Conservation (phyloP, 2,113 vertebrate genomes). For the Caranx melampygus region DNA sequence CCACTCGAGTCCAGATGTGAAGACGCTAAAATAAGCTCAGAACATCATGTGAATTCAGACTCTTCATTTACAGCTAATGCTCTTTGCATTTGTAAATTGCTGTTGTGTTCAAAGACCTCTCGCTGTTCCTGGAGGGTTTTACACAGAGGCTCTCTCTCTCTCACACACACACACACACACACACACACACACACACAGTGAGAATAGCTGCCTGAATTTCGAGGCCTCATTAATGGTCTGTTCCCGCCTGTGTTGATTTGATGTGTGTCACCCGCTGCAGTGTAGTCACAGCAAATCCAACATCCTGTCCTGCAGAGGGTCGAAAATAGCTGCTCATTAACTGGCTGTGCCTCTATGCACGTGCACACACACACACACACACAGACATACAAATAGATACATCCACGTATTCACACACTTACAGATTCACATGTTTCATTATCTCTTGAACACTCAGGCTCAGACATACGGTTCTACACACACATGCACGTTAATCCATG, state of each 20-base stretch:
- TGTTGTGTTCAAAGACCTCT: constrained; percentile 30
- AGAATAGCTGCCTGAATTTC: constrained; percentile 23
- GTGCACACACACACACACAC: background rate
- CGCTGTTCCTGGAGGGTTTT: constrained; percentile 22
- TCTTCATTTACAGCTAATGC: constrained; percentile 11
- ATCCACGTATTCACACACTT: background rate
- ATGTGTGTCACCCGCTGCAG: constrained; percentile 51
- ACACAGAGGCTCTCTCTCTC: background rate
- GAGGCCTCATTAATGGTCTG: constrained; percentile 58
- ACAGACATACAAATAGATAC: background rate
- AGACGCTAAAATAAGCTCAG: constrained; percentile 15
- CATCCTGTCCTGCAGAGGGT: constrained; percentile 60
- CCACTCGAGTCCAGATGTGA: background rate
- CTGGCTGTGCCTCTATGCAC: background rate
- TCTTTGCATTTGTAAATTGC: constrained; percentile 40
- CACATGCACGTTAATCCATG: background rate
- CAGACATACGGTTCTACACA: background rate
- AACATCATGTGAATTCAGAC: constrained; percentile 31
- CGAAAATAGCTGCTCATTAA: constrained; percentile 70
- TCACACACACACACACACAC: background rate
- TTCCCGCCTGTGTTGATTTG: constrained; percentile 56
- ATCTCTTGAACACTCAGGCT: background rate
- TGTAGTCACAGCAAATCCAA: constrained; percentile 50
- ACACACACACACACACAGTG: background rate
- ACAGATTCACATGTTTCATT: background rate